Conservation (phyloP, 2,888 invertebrate genomes). For the Didymodactylos carnosus region DNA sequence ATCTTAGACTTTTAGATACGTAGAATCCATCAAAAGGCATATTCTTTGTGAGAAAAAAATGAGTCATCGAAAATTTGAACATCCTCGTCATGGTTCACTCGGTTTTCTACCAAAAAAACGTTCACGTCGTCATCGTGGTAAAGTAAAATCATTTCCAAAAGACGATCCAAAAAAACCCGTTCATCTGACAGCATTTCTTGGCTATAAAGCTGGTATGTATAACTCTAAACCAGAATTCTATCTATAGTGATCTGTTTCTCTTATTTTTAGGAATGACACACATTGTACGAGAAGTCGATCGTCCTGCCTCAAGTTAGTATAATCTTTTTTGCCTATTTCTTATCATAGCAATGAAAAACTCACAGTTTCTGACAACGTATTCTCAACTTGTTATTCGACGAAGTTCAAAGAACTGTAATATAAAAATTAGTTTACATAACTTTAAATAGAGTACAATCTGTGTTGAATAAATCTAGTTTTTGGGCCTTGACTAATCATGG, state of each 20-base stretch:
- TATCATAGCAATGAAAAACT: no score
- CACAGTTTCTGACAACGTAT: no score
- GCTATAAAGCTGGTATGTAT: constrained; percentile 64
- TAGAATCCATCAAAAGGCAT: no score
- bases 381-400: no score
- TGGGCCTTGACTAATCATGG: no score
- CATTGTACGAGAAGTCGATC: constrained; percentile 89
- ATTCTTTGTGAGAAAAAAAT: no score
- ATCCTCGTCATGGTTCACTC: constrained; percentile 98
- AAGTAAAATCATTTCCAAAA: constrained; percentile 96
- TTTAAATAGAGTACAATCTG: no score
- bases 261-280: constrained; percentile 71
- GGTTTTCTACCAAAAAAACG: constrained; percentile 99
- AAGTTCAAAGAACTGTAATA: no score
- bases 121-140: constrained; percentile 81
- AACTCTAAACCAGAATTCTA: not conserved
- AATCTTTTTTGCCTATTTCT: not conserved
- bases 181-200: constrained; percentile 87
- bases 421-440: no score
- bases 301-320: constrained; percentile 56
- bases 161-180: constrained; percentile 89
- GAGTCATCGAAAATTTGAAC: constrained; percentile 99
- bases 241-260: no score
- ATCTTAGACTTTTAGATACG: no score
- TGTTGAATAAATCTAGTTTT: no score